Evolutionary conservation across 1,140 invertebrate genomes (phyloP).

Genomic region (Rhynchophorus ferrugineus): DNA sequence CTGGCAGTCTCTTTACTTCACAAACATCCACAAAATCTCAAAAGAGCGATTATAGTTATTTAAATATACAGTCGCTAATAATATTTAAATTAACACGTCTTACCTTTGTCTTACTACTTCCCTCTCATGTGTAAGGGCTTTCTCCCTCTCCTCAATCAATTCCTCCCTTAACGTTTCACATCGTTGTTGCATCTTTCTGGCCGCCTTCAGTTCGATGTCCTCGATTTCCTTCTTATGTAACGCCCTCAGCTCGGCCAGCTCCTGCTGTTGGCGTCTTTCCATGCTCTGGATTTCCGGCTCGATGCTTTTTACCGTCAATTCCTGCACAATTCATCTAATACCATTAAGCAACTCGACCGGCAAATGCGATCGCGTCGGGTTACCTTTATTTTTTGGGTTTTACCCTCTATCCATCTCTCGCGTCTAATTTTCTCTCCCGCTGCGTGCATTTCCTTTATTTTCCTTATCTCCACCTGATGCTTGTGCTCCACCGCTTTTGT

Average conservation of each 20-base stretch:
- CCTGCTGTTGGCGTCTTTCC: slow-evolving; percentile 53
- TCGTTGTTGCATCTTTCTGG: slow-evolving; percentile 48
- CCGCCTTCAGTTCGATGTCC: slow-evolving; percentile 48
- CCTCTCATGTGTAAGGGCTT: slow-evolving; percentile 46
- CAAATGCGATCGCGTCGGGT: slow-evolving; percentile 24
- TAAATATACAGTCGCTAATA: neutral
- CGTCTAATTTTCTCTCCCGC: slow-evolving; percentile 58
- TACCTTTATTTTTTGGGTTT: slow-evolving; percentile 63
- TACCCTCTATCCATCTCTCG: slow-evolving; percentile 60
- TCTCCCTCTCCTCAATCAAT: slow-evolving; percentile 44
- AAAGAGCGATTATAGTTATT: no score
- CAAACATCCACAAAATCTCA: no score
- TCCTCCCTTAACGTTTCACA: slow-evolving; percentile 44
- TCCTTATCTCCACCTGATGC: slow-evolving; percentile 55
- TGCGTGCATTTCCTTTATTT: slow-evolving; percentile 54
- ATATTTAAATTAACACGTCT: neutral
- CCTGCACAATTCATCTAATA: slow-evolving; percentile 39
- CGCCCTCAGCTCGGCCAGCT: slow-evolving; percentile 50
- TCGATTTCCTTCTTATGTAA: slow-evolving; percentile 53
- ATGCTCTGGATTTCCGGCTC: slow-evolving; percentile 62
- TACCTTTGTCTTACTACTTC: slow-evolving; percentile 41
- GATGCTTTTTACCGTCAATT: slow-evolving; percentile 64
- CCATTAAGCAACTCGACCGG: neutral
- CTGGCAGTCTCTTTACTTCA: no score
- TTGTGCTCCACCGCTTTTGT: slow-evolving; percentile 54